A percentile compares a stretch with the other conserved stretches of the same genome.
phyloP scores from a whole-genome alignment of 1,140 invertebrate genomes.

The Mercenaria mercenaria region DNA sequence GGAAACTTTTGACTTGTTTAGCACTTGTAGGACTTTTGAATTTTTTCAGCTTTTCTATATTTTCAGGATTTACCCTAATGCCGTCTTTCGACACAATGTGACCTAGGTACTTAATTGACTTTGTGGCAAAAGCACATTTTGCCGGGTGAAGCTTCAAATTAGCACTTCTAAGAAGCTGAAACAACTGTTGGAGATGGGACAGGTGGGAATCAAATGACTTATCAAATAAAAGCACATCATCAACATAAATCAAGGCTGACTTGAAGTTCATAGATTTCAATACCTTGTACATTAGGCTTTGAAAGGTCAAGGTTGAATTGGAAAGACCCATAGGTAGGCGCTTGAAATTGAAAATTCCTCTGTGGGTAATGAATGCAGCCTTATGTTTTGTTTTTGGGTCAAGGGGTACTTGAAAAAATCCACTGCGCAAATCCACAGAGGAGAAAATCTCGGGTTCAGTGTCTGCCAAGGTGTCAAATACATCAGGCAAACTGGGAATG shows the following conservation, averaged over 20 bases:
- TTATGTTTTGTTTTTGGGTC: conserved; percentile 77
- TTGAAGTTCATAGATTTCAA: conserved; percentile 67
- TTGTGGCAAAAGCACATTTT: conserved; percentile 68
- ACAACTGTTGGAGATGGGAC: conserved; percentile 72
- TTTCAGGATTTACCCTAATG: conserved; percentile 31
- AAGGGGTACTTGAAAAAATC: conserved; percentile 83
- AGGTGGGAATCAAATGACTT: conserved; percentile 85
- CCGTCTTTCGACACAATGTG: conserved; percentile 60
- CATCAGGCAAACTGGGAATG: background rate
- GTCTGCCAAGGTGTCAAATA: background rate
- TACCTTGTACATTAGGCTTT: conserved; percentile 72
- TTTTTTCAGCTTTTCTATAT: background rate
- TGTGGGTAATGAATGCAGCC: conserved; percentile 70
- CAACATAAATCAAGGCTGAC: conserved; percentile 60
- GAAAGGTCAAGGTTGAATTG: background rate
- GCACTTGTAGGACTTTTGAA: background rate
- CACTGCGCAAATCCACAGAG: conserved; percentile 10
- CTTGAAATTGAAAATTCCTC: background rate
- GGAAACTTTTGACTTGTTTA: background rate
- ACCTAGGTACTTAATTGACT: conserved; percentile 66
- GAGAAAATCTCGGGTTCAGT: background rate
- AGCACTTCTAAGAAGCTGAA: background rate
- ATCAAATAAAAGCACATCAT: conserved; percentile 71
- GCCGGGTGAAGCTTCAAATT: conserved; percentile 84
- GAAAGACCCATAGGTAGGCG: background rate